phyloP scores from a whole-genome alignment of 2,797 vertebrate species.

The Neoniphon sammara region DNA sequence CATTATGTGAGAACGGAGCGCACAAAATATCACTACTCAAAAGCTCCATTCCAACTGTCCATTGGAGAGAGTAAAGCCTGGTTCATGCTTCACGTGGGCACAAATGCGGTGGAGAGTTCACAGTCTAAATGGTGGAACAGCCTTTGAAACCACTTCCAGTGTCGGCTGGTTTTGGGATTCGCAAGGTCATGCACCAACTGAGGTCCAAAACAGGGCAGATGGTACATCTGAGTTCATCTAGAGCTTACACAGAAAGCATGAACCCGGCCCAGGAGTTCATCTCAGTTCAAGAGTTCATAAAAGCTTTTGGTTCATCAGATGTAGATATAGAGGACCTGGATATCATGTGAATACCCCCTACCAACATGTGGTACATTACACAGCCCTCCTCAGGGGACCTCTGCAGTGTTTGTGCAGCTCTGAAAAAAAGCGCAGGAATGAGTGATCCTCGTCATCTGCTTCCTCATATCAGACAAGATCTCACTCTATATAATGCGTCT shows the following conservation, averaged over 20 bases:
- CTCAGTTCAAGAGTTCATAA: conserved; percentile 24
- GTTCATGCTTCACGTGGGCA: too few species aligned
- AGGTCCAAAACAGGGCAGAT: too few species aligned
- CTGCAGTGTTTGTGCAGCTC: conserved; percentile 6
- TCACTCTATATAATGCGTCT: conserved; percentile 25
- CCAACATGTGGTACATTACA: background rate
- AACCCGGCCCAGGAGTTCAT: conserved; percentile 21
- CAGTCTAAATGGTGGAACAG: too few species aligned
- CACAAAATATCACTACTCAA: too few species aligned
- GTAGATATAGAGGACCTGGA: conserved; percentile 16
- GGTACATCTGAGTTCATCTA: too few species aligned
- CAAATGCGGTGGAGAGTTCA: too few species aligned
- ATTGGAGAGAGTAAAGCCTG: too few species aligned
- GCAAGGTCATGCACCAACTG: too few species aligned
- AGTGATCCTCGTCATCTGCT: conserved; percentile 11
- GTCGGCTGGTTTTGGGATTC: too few species aligned
- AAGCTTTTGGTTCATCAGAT: conserved; percentile 18
- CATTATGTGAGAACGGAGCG: too few species aligned
- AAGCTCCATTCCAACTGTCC: too few species aligned
- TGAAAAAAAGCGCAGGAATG: background rate
- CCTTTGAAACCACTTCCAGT: too few species aligned
- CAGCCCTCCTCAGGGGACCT: conserved; percentile 14
- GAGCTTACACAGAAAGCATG: conserved; percentile 11
- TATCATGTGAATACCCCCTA: conserved; percentile 31
- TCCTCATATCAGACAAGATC: conserved; percentile 23